Conservation (phyloP, 2,113 vertebrate species). For the Phainopepla nitens region DNA sequence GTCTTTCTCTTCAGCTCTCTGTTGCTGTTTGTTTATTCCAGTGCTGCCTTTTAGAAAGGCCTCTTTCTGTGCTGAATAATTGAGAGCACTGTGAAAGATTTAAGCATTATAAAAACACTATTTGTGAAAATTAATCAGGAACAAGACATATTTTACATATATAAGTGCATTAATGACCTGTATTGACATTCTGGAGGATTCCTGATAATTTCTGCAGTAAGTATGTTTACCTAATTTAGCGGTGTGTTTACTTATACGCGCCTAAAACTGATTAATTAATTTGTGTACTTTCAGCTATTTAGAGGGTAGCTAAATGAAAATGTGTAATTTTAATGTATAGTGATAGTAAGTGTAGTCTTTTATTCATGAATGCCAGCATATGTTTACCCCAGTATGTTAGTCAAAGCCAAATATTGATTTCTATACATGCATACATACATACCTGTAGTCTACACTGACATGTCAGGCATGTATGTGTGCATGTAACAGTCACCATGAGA, state of each 20-base stretch:
- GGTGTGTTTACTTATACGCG: conserved; percentile 41
- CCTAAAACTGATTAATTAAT: conserved; percentile 63
- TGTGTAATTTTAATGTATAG: conserved; percentile 42
- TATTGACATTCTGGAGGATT: conserved; percentile 59
- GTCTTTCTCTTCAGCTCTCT: conserved; percentile 57
- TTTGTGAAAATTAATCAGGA: conserved; percentile 55
- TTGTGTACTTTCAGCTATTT: conserved; percentile 41
- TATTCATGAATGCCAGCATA: conserved; percentile 44
- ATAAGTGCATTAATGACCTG: conserved; percentile 65
- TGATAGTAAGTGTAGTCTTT: conserved; percentile 47
- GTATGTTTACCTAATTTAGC: conserved; percentile 68
- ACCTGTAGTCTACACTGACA: not conserved
- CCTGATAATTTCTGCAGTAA: conserved; percentile 56
- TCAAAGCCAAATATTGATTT: not conserved
- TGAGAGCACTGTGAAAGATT: conserved; percentile 49
- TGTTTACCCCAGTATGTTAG: conserved; percentile 54
- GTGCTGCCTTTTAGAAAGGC: conserved; percentile 72
- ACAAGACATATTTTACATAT: conserved; percentile 38
- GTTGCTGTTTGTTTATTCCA: conserved; percentile 71
- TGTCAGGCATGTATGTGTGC: not conserved
- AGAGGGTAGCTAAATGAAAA: conserved; percentile 37
- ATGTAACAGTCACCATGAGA: not conserved
- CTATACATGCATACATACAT: not conserved
- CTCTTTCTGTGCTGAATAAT: conserved; percentile 72
- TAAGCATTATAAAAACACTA: conserved; percentile 45